Percentiles rank a stretch among this genome's conserved stretches.
Evolutionary conservation across 2,797 vertebrate genomes (phyloP).

Genomic region (Threskiornis aethiopicus): DNA sequence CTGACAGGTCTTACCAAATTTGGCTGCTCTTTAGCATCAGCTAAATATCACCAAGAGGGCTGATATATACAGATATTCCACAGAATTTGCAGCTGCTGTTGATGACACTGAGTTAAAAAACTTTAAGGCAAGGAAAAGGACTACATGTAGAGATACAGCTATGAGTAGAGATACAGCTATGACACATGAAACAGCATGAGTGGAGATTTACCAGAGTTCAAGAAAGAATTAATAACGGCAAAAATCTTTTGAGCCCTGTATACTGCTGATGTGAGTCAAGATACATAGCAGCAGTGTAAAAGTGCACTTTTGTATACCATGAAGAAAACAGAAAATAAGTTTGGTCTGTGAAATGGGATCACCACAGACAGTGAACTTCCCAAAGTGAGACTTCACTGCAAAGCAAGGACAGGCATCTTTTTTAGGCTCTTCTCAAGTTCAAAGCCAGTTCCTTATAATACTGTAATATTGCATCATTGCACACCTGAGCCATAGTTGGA

Average conservation of each 20-base stretch:
- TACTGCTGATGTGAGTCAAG: background rate
- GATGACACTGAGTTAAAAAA: background rate
- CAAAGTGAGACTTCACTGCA: background rate
- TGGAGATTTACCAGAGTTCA: background rate
- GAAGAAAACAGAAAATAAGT: background rate
- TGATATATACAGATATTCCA: background rate
- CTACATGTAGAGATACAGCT: background rate
- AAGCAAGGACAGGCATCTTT: background rate
- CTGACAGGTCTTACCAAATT: background rate
- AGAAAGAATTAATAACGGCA: background rate
- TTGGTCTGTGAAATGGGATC: background rate
- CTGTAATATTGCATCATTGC: background rate
- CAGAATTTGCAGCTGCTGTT: background rate
- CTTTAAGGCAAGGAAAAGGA: background rate
- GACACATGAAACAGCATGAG: background rate
- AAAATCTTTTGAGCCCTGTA: background rate
- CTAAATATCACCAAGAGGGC: background rate
- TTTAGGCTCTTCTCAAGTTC: background rate
- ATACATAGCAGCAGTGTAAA: background rate
- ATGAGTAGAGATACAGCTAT: background rate
- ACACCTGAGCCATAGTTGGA: background rate
- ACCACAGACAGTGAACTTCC: background rate
- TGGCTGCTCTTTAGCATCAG: background rate
- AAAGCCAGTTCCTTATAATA: background rate
- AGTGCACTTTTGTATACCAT: background rate